A percentile compares a stretch with the other conserved stretches of the same genome.
Conservation (phyloP, 2,888 invertebrate genomes). For the Doris montereyensis region DNA sequence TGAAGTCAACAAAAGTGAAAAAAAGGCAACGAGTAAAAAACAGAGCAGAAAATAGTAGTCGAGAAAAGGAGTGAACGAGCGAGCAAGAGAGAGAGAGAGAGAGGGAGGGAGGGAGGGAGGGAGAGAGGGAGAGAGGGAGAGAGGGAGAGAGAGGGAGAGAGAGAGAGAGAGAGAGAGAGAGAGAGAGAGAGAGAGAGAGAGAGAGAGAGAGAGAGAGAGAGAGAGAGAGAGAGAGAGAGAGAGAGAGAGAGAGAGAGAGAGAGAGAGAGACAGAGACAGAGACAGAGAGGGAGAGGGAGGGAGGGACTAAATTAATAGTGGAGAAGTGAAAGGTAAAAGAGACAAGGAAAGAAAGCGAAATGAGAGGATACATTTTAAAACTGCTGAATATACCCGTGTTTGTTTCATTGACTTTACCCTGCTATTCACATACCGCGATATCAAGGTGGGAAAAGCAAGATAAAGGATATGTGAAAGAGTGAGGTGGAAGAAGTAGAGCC, state of each 20-base stretch:
- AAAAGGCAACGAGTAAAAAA: background rate
- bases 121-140: background rate
- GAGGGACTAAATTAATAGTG: background rate
- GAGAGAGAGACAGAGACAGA: slow-evolving; percentile 19
- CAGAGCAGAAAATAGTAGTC: background rate
- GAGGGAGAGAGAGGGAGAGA: background rate
- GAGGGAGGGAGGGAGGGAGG: background rate
- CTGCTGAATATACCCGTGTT: background rate
- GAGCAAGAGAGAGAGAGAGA: background rate
- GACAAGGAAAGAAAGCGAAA: background rate
- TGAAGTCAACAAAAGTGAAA: slow-evolving; percentile 20
- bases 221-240: slow-evolving; percentile 24
- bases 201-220: background rate
- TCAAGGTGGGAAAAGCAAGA: too few relatives aligned
- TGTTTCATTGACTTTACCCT: too few relatives aligned
- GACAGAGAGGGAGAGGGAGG: slow-evolving; percentile 8
- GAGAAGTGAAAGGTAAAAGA: too few relatives aligned
- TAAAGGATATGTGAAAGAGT: too few relatives aligned
- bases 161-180: background rate
- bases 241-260: slow-evolving; percentile 16
- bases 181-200: background rate
- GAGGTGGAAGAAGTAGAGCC: too few relatives aligned
- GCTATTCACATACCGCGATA: too few relatives aligned
- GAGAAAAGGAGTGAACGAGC: slow-evolving; percentile 2
- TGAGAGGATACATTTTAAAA: background rate